Percentiles rank a stretch among this genome's conserved stretches.
phyloP scores from a whole-genome alignment of 2,888 invertebrate species.

The Eristalis arbustorum region DNA sequence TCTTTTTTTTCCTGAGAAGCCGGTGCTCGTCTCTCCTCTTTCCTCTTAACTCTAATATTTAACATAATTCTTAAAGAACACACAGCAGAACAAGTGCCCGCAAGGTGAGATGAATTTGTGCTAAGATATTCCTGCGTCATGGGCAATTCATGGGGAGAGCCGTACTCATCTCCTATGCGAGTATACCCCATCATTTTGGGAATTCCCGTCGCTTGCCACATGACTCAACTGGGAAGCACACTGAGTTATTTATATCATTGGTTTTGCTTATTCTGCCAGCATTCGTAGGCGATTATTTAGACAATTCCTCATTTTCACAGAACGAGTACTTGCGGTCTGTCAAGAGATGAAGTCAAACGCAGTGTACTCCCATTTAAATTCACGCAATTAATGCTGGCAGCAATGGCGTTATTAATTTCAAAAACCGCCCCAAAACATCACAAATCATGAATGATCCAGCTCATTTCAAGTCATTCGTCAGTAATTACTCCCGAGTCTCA shows the following conservation, averaged over 20 bases:
- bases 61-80: no score
- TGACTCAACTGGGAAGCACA: neutral
- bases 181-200: neutral
- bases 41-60: no score
- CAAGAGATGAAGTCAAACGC: neutral
- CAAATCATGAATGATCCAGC: neutral
- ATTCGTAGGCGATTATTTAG: neutral
- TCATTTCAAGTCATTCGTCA: neutral
- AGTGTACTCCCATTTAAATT: neutral
- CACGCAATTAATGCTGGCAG: neutral
- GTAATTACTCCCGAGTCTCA: neutral
- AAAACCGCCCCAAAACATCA: neutral
- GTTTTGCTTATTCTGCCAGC: neutral
- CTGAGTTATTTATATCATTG: neutral
- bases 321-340: neutral
- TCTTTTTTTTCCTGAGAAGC: no score
- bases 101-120: no score
- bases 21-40: no score
- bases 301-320: neutral
- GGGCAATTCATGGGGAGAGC: neutral
- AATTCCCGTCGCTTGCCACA: neutral
- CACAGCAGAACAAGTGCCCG: no score
- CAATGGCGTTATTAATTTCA: neutral
- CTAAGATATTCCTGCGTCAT: neutral
- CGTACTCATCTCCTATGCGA: neutral